Percentiles rank a stretch among this genome's conserved stretches.
Conservation (phyloP, 35 echinoderm and acorn worm genomes). For the Chiridota heheva region DNA sequence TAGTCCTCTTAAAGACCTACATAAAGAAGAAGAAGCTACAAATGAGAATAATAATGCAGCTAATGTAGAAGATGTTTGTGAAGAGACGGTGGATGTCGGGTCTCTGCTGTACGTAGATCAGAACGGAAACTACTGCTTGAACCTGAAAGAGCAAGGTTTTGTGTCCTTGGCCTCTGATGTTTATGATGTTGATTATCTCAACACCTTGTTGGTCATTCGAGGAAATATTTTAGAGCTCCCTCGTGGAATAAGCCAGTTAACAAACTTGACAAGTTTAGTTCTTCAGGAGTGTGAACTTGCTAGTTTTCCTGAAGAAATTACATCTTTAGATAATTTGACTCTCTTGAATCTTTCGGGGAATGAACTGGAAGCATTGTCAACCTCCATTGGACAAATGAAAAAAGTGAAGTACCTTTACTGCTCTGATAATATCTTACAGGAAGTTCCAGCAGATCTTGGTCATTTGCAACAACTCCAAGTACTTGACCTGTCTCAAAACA, state of each 20-base stretch:
- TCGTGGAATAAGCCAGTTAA: constrained; percentile 26
- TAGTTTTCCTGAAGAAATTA: constrained; percentile 64
- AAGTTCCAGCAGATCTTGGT: constrained; percentile 63
- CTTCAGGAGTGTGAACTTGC: constrained; percentile 57
- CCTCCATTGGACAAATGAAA: constrained; percentile 15
- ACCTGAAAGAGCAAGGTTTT: constrained; percentile 47
- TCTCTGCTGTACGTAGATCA: constrained; percentile 11
- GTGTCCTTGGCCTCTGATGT: constrained; percentile 8
- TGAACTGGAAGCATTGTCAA: constrained; percentile 61
- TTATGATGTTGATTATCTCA: constrained; percentile 62
- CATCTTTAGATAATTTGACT: constrained; percentile 38
- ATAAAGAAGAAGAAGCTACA: neutral
- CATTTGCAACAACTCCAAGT: constrained; percentile 29
- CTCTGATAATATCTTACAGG: constrained; percentile 68
- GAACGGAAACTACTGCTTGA: constrained; percentile 43
- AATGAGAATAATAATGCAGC: neutral
- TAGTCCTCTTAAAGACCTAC: neutral
- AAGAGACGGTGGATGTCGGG: constrained; percentile 1
- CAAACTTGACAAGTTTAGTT: constrained; percentile 51
- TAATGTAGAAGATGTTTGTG: neutral
- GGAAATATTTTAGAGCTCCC: constrained; percentile 55
- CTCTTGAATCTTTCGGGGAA: constrained; percentile 76
- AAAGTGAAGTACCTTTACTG: constrained; percentile 62
- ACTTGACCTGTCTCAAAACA: constrained; percentile 68
- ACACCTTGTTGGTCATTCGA: constrained; percentile 64